Conservation (phyloP, 2,888 invertebrate species). For the Cephus sareptanus region DNA sequence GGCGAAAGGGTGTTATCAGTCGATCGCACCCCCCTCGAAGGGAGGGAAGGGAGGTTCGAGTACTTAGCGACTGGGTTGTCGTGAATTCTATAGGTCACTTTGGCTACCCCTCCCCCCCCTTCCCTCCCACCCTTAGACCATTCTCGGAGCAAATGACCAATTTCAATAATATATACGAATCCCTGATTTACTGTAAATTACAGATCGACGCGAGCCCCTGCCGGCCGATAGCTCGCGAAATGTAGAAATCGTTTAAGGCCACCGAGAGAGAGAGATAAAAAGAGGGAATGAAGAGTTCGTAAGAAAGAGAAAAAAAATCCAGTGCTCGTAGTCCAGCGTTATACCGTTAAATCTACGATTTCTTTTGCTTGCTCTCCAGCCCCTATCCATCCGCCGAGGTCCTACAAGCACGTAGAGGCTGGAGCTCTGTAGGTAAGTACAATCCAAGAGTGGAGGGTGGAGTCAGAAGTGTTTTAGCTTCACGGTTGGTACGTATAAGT, state of each 20-base stretch:
- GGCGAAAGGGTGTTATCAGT: neutral
- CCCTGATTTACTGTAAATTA: neutral
- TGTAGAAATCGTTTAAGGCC: neutral
- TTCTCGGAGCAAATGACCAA: neutral
- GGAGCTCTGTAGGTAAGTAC: neutral
- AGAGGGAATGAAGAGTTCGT: neutral
- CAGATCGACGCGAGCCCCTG: conserved; percentile 1
- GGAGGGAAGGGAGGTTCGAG: neutral
- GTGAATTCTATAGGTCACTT: neutral
- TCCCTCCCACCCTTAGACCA: too few relatives aligned
- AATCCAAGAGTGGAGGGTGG: conserved; percentile 17
- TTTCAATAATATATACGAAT: neutral
- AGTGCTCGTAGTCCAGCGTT: neutral
- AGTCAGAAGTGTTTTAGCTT: conserved; percentile 38
- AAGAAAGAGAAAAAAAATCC: neutral
- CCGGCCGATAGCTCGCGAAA: neutral
- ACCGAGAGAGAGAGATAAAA: conserved; percentile 4
- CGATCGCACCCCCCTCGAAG: neutral
- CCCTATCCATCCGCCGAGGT: neutral
- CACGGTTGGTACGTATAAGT: conserved; percentile 19
- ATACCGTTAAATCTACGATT: neutral
- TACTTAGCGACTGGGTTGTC: neutral
- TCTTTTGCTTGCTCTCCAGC: neutral
- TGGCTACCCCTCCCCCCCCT: neutral
- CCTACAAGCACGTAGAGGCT: neutral